phyloP scores from a whole-genome alignment of 2,888 invertebrate species.

The Pinctada fucata region DNA sequence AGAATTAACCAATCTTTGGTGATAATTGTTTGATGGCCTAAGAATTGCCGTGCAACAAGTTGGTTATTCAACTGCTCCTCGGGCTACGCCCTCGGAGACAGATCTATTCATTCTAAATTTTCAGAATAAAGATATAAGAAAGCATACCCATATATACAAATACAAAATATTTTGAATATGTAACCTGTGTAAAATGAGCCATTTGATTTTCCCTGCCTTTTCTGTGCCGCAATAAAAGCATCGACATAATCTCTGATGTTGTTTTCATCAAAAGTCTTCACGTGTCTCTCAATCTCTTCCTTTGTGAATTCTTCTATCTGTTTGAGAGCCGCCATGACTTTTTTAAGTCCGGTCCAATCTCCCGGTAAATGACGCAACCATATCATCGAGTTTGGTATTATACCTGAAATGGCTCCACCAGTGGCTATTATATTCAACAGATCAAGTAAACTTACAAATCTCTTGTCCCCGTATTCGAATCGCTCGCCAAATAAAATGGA shows the following conservation, averaged over 20 bases:
- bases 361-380: no score
- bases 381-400: no score
- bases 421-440: constrained; percentile 39
- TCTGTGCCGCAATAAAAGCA: constrained; percentile 1
- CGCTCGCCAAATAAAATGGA: constrained; percentile 56
- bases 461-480: constrained; percentile 54
- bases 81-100: not conserved
- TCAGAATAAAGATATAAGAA: not conserved
- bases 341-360: no score
- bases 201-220: not conserved
- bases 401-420: constrained; percentile 6
- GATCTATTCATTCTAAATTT: not conserved
- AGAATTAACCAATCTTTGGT: no score
- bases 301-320: not conserved
- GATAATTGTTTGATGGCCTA: no score
- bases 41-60: no score
- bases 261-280: constrained; percentile 4
- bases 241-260: not conserved
- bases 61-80: no score
- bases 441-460: constrained; percentile 42
- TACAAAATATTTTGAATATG: no score
- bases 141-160: not conserved
- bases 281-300: not conserved
- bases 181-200: no score
- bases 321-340: no score